Conservation (phyloP, 2,888 invertebrate species). For the Ligdia adustata region DNA sequence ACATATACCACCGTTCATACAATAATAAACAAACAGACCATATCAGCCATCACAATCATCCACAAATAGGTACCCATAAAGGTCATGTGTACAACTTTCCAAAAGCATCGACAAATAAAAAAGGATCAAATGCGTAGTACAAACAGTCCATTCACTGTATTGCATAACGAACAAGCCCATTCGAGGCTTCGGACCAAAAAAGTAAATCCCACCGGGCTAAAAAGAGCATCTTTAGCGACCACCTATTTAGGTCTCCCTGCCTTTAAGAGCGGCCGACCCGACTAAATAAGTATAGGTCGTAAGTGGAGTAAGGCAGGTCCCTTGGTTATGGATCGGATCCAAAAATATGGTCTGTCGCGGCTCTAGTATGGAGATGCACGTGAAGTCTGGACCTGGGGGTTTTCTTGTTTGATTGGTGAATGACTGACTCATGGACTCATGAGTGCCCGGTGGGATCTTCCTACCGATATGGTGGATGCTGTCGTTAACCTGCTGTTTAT, state of each 20-base stretch:
- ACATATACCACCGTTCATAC: too few relatives aligned
- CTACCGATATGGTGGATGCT: slow-evolving; percentile 7
- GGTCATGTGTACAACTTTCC: slow-evolving; percentile 35
- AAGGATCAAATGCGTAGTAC: slow-evolving; percentile 24
- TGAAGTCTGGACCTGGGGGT: slow-evolving; percentile 59
- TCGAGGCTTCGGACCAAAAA: slow-evolving; percentile 61
- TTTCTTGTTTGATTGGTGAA: slow-evolving; percentile 44
- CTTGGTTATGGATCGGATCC: slow-evolving; percentile 71
- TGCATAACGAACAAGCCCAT: slow-evolving; percentile 54
- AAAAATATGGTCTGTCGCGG: slow-evolving; percentile 69
- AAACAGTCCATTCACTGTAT: slow-evolving; percentile 41
- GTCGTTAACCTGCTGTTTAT: slow-evolving; percentile 1
- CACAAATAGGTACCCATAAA: slow-evolving; percentile 12
- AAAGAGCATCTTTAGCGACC: slow-evolving; percentile 63
- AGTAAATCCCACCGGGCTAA: slow-evolving; percentile 59
- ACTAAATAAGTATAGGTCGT: slow-evolving; percentile 60
- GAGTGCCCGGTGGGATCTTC: slow-evolving; percentile 1
- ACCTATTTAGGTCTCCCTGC: slow-evolving; percentile 60
- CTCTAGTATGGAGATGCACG: slow-evolving; percentile 70
- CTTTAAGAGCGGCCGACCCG: slow-evolving; percentile 52
- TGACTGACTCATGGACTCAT: slow-evolving; percentile 22
- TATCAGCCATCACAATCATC: neutral
- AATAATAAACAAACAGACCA: neutral
- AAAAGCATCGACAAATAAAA: slow-evolving; percentile 32
- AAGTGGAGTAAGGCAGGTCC: slow-evolving; percentile 58